Evolutionary conservation across 1,140 invertebrate genomes (phyloP), one percentile per base, ranked within the genome.

Genomic region (Drosophila repleta): DNA sequence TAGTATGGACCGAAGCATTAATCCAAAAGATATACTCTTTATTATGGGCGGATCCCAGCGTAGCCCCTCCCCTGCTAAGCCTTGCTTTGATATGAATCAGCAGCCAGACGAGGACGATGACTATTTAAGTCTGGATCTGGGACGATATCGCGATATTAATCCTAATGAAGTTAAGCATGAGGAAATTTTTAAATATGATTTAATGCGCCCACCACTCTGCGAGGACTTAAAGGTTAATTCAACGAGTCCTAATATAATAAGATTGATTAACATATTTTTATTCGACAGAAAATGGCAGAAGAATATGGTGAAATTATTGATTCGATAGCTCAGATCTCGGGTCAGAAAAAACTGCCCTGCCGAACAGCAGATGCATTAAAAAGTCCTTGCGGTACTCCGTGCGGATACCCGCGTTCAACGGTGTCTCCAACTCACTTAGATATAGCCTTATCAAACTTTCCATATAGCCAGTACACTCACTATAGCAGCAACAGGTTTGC

Each of bases 1-100:
- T 2, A 24, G 58, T 21, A 43, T 74, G 74, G 79, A 77, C 43
- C 74, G 45, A 37, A 81, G 74, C 26, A 77, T 81, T 5, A 70
- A 69, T 43, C 60, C 64, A 10, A 56, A 77, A 37, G 79, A 81
- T 35, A 82, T 81, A 2, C 37, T 81, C 26, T 81, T 81, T n/a
- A 61, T 81, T 4, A 29, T 81, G 49, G 53, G 74, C 17, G 79
- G 74, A n/a, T 64, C 69, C 0, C 79, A 82, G 32, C 26, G 21
- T 6, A 74, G 60, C 35, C 60, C 79, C 7, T 57, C 17, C 35
- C 56, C 68, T 58, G 67, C 32, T 66, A 60, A 8, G 37, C 79
- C 79, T 0, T 74, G 79, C 11, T 3, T 15, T 0, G 66, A 74
- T 43, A 4, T 57, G 24, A n/a, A n/a, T n/a, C n/a, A n/a, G 49